phyloP scores from a whole-genome alignment of 1,140 invertebrate species.

The Cheumatopsyche charites region DNA sequence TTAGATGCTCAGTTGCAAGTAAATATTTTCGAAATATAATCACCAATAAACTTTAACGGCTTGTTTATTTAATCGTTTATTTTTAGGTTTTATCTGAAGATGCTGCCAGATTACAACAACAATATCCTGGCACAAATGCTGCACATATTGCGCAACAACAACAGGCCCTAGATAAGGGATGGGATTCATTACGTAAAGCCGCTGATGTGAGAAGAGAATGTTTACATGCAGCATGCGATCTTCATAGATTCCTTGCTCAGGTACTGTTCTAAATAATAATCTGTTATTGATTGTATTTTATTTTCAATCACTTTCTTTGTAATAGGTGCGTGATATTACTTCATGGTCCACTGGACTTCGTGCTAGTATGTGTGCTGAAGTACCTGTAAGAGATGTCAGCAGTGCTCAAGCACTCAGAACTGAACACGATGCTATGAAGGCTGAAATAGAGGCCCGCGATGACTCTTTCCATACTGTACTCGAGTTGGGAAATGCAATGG shows the following conservation, averaged over 20 bases:
- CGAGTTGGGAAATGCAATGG: slow-evolving; percentile 81
- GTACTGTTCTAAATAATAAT: slow-evolving; percentile 57
- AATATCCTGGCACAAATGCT: slow-evolving; percentile 93
- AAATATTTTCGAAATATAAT: slow-evolving; percentile 2
- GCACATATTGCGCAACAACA: slow-evolving; percentile 86
- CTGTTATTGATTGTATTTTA: background rate
- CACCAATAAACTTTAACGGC: background rate
- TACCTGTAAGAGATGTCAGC: slow-evolving; percentile 84
- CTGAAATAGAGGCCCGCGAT: slow-evolving; percentile 94
- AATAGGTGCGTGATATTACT: slow-evolving; percentile 86
- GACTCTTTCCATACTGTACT: slow-evolving; percentile 82
- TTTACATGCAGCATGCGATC: slow-evolving; percentile 84
- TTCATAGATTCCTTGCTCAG: slow-evolving; percentile 84
- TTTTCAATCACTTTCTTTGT: background rate
- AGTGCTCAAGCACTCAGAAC: slow-evolving; percentile 86
- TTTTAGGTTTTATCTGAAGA: slow-evolving; percentile 85
- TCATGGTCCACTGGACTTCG: slow-evolving; percentile 86
- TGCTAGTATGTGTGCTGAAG: slow-evolving; percentile 79
- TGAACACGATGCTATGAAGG: slow-evolving; percentile 90
- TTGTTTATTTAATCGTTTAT: slow-evolving; percentile 15
- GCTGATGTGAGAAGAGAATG: slow-evolving; percentile 79
- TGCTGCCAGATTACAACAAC: slow-evolving; percentile 80
- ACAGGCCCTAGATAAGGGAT: slow-evolving; percentile 82
- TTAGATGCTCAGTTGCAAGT: slow-evolving; percentile 91
- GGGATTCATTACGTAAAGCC: slow-evolving; percentile 84